Evolutionary conservation across 2,888 invertebrate species (phyloP), one percentile per base, ranked within the genome.

Genomic region (Stenodera caucasica): DNA sequence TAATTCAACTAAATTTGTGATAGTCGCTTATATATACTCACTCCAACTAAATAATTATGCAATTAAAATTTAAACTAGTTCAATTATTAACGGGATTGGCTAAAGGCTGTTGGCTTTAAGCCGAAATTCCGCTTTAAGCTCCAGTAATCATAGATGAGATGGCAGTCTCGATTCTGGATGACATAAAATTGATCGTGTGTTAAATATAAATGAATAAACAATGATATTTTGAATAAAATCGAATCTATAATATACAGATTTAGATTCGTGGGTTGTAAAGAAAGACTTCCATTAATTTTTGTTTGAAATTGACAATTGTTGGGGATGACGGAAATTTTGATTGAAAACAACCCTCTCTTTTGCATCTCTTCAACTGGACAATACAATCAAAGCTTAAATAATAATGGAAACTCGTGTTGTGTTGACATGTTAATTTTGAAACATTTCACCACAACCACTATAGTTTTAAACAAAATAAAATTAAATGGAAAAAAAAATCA

Each of bases 1-100:
- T n/a, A n/a, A n/a, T n/a, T n/a, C n/a, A n/a, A n/a, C n/a, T n/a
- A n/a, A n/a, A n/a, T n/a, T n/a, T n/a, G n/a, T n/a, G n/a, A n/a
- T n/a, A n/a, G n/a, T n/a, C n/a, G n/a, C n/a, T n/a, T n/a, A n/a
- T n/a, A n/a, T n/a, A n/a, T n/a, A n/a, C n/a, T n/a, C n/a, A n/a
- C n/a, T n/a, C 40, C 49, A 56, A 58, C 57, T 59, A 59, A 64
- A 65, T 68, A 65, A 68, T 65, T 65, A 58, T 57, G 51, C 68
- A 60, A 68, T 68, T 67, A 68, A 67, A 68, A 66, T 68, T 68
- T 66, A 68, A 67, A 61, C 58, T 65, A 53, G 60, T 61, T 65
- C 65, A 68, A 67, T 67, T 68, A 68, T 68, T 68, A 68, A 67
- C 61, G 58, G 64, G 68, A 57, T 65, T 63, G 61, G 63, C 61